Evolutionary conservation across 1,140 invertebrate species (phyloP).

Genomic region (Acromyrmex echinatior): DNA sequence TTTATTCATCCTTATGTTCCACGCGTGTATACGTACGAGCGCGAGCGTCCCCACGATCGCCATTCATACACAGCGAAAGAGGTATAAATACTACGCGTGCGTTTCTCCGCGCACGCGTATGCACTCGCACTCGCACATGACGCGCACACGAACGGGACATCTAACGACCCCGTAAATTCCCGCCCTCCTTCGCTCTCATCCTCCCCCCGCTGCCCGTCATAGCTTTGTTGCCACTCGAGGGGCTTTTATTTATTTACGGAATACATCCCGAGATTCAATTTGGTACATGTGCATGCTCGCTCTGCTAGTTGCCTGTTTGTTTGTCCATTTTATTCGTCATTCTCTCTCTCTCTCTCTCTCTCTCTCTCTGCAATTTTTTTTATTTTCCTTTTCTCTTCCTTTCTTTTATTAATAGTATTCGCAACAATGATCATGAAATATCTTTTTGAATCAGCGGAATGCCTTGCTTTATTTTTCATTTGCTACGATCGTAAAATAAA

Average conservation of each 20-base stretch:
- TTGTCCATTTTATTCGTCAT: slow-evolving; percentile 65
- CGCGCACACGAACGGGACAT: not conserved
- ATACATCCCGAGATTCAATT: slow-evolving; percentile 80
- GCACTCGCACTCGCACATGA: not conserved
- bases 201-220: not conserved
- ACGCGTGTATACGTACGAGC: slow-evolving; percentile 70
- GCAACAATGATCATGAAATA: slow-evolving; percentile 35
- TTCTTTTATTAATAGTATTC: slow-evolving; percentile 28
- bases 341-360: slow-evolving; percentile 39
- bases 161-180: slow-evolving; percentile 71
- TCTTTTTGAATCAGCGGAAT: slow-evolving; percentile 8
- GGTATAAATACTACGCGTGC: slow-evolving; percentile 75
- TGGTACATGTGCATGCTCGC: slow-evolving; percentile 55
- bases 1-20: slow-evolving; percentile 74
- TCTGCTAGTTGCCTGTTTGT: slow-evolving; percentile 52
- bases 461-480: not conserved
- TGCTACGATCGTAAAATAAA: slow-evolving; percentile 18
- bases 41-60: slow-evolving; percentile 71
- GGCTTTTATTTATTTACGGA: slow-evolving; percentile 82
- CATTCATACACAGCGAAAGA: slow-evolving; percentile 80
- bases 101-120: slow-evolving; percentile 46
- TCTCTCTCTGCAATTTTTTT: slow-evolving; percentile 8
- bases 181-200: not conserved
- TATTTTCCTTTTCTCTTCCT: slow-evolving; percentile 17
- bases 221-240: slow-evolving; percentile 56